Base-by-base conservation (phyloP, 2,888 invertebrate species). In the Pammene aurita region DNA sequence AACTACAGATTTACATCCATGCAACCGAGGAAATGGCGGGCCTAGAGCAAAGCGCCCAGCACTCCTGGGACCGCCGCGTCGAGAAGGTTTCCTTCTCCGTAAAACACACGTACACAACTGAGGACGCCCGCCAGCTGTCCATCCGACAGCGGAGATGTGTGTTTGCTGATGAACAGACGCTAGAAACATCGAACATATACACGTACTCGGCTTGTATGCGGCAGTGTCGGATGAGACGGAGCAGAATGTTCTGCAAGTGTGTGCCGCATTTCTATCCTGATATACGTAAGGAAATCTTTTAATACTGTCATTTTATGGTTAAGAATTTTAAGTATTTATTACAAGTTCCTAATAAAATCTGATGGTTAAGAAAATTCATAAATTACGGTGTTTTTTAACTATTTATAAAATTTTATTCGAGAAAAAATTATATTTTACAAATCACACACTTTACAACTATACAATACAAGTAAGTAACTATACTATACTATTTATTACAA, bases 51-150 rank as follows among this genome's bases (percentile, higher is more conserved):
- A 94, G 94, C 76, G 94, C 96, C 0, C 96, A 96, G 77, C 95
- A 95, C 73, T 89, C 94, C 1, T 96, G 96, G 96, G 94, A 94
- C 55, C 93, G 92, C 10, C 88, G 92, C 16, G 94, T 95, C 1
- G 92, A 93, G 72, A 93, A 93, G 75, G 93, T 95, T 0, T 93
- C 93, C 0, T 95, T 96, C 80, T 95, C 95, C 0, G 95, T 96
- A 34, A 96, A 96, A 78, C 95, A 95, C 80, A 96, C 96, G 0
- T 96, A 96, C 81, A 96, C 96, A 0, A 96, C 96, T 0, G 94
- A 94, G 68, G 96, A 96, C 78, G 96, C 96, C 0, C 90, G 94
- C 0, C 96, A 96, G 76, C 86, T 97, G 9, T 93, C 93, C 1
- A 84, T 93, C 11, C 93, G 93, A 1, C 96, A 96, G 81, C 87